phyloP scores from a whole-genome alignment of 1,140 invertebrate species.

The Pentalonia nigronervosa region DNA sequence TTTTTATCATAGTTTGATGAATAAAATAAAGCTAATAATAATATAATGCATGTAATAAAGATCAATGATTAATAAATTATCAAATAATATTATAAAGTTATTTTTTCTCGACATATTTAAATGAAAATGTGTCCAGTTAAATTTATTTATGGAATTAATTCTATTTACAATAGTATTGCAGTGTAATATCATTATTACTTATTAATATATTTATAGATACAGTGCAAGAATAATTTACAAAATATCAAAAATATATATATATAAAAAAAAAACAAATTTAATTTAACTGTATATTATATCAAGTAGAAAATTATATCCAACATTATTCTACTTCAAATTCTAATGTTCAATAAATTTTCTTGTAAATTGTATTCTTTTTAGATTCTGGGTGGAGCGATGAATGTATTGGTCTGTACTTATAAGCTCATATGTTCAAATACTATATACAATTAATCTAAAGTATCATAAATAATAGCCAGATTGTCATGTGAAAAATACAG shows the following conservation, averaged over 20 bases:
- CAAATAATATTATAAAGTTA: background rate
- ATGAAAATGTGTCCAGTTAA: background rate
- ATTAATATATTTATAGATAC: too few relatives aligned
- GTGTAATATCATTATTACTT: too few relatives aligned
- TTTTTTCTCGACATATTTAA: background rate
- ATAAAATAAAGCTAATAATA: constrained; percentile 12
- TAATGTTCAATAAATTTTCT: too few relatives aligned
- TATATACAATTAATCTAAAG: background rate
- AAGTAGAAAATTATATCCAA: background rate
- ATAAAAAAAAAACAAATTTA: too few relatives aligned
- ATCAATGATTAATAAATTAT: background rate
- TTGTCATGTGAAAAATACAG: background rate
- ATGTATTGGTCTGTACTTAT: background rate
- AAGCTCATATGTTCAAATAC: background rate
- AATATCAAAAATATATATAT: too few relatives aligned
- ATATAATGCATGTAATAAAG: background rate
- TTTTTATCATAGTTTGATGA: background rate
- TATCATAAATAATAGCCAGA: background rate
- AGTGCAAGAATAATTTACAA: too few relatives aligned
- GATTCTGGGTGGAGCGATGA: too few relatives aligned
- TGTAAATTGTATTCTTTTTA: too few relatives aligned
- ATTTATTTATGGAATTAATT: background rate
- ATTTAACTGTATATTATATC: too few relatives aligned
- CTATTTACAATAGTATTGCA: too few relatives aligned
- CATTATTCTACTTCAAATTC: too few relatives aligned